phyloP scores from a whole-genome alignment of 2,113 vertebrate genomes.

The Mormyrus iriodes region DNA sequence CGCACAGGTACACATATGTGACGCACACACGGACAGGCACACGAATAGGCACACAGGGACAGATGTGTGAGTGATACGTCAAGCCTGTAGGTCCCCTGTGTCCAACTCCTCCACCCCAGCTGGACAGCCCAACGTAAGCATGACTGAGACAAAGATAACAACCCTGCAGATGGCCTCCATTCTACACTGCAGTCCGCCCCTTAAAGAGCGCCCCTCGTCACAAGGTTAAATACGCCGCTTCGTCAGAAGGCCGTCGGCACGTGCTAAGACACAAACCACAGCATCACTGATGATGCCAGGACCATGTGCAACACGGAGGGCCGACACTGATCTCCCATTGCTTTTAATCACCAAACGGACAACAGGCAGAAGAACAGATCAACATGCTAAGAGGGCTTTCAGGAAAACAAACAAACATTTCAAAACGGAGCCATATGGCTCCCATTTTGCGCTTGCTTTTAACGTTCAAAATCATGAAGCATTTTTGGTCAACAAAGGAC shows the following conservation, averaged over 20 bases:
- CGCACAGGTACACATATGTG: not conserved
- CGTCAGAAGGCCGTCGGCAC: not conserved
- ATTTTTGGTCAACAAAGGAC: slow-evolving; percentile 15
- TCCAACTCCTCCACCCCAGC: not conserved
- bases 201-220: not conserved
- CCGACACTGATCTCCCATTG: not conserved
- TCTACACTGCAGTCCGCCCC: not conserved
- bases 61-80: not conserved
- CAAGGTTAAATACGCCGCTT: not conserved
- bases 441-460: slow-evolving; percentile 5
- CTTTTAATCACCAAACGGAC: not conserved
- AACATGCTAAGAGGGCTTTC: not conserved
- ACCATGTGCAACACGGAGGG: not conserved
- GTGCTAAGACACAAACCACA: not conserved
- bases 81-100: not conserved
- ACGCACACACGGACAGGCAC: not conserved
- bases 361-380: not conserved
- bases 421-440: not conserved
- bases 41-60: not conserved
- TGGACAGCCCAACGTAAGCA: not conserved
- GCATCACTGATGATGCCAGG: not conserved
- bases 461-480: slow-evolving; percentile 5
- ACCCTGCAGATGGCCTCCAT: not conserved
- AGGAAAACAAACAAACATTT: not conserved
- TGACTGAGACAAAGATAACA: not conserved